Evolutionary conservation across 2,888 invertebrate species (phyloP), one percentile per base, ranked within the genome.

Genomic region (Heteromyza rotundicornis): DNA sequence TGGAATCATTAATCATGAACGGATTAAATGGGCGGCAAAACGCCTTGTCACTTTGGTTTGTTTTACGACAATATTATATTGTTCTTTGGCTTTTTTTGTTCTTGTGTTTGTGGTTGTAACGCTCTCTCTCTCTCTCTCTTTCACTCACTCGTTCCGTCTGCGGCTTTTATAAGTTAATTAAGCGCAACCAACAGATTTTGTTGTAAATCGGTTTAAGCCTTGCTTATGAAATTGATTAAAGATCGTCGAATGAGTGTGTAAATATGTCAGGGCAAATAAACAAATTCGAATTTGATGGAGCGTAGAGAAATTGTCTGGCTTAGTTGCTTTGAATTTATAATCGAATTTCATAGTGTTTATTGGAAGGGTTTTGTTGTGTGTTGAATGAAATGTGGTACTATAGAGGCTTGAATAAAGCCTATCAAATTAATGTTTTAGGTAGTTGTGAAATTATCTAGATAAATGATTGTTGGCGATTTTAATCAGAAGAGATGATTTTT

Each of bases 1-100:
- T 40, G 40, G 12, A 40, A 40, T 40, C 40, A n/a, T 40, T 40
- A 40, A 40, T 40, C 40, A 40, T 40, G n/a, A 40, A 40, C 40
- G n/a, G 16, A 3, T 40, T 40, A n/a, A n/a, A 40, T 40, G 40
- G 40, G 40, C n/a, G 40, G 40, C 16, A 40, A 40, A 40, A 40
- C 16, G 40, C 40, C 40, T n/a, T 40, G 40, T 40, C 40, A 40
- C 40, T 40, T 40, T 40, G 14, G 40, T 40, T 40, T 40, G 8
- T n/a, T 40, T 40, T 40, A n/a, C 40, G n/a, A n/a, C 40, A 40
- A n/a, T n/a, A 40, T 10, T 40, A n/a, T 40, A 10, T 40, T 40
- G 32, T 12, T n/a, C 10, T n/a, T 40, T 40, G 40, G 7, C 32
- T n/a, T 10, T 40, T 40, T 7, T 40, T 10, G 40, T n/a, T 40